Evolutionary conservation across 1,140 invertebrate species (phyloP), one percentile per base, ranked within the genome.

Genomic region (Temnothorax longispinosus): DNA sequence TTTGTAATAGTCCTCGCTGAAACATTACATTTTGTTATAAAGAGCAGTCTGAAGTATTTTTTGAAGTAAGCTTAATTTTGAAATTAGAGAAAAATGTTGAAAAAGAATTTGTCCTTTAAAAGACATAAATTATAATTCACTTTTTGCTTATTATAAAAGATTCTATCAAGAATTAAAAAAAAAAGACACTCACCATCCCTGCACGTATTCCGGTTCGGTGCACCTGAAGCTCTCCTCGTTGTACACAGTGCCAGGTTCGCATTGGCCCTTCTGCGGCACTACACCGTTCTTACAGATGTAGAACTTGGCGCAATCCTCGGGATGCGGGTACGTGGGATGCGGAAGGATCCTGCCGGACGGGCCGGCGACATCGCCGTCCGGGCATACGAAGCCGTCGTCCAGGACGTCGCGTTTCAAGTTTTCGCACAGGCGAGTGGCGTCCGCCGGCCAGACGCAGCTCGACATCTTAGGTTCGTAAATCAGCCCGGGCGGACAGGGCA

Each of bases 231-330:
- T 97, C 10, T 97, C 97, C 81, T 98, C 98, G 90, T 98, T 98
- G 95, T 98, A 98, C 44, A 98, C 98, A 13, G 96, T 97, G 47
- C 97, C 97, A 3, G 96, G 94, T 4, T 97, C 96, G 93, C 98
- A 98, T 88, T 97, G 97, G 8, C 97, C 97, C 87, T 97, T 96
- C 92, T 98, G 97, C 0, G 98, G 97, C 84, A 96, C 96, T 2
- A 97, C 96, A 3, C 97, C 97, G 89, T 98, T 98, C 60, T 97
- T 95, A 94, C 98, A 98, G 86, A 98, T 98, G 95, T 98, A 98
- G 94, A 98, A 98, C 92, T 97, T 98, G 88, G 97, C 97, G 92
- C 98, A 98, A 93, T 98, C 98, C 52, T 97, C 97, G 0, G 97
- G 97, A 94, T 98, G 97, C 4, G 97, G 96, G 95, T 97, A 98